Base-by-base conservation (phyloP, 2,113 vertebrate species). In the Caranx melampygus region DNA sequence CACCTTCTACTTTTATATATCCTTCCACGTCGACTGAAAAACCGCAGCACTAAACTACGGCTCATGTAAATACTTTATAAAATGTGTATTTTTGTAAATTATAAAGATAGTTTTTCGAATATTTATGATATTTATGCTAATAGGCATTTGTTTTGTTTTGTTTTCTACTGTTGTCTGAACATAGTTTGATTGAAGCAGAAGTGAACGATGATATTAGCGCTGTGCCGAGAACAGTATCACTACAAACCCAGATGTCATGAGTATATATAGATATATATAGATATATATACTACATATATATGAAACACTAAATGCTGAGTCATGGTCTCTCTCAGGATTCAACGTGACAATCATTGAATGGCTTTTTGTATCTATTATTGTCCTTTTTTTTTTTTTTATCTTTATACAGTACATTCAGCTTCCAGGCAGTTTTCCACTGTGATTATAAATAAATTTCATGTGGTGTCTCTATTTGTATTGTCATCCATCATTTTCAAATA, bases 61-160 rank as follows among this genome's bases (percentile, higher is more conserved):
- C 86, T 84, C 72, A 3, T 88, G 71, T 81, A 91, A 72, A 89
- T 59, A 86, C 76, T 80, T 74, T 58, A 75, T 61, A 83, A 64
- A 64, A 87, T 84, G 82, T 92, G 70, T 92, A 91, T 91, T 92
- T 93, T 93, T 94, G 90, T 94, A 93, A 93, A 94, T 90, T 86
- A 84, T 91, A 64, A 78, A 89, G 74, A 82, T 85, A 90, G 88
- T 89, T 92, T 92, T 91, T 88, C 84, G 85, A 93, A 64, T 93
- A 93, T 94, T 93, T 92, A 91, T 92, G 86, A 72, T 95, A 94
- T 95, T 95, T 95, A 95, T 94, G 90, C 82, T 85, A 60, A 88
- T 69, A 90, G 86, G 72, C 84, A 16, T 90, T 82, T 72, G 64
- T 90, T 90, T 87, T 84, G 81, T 91, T 90, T 82, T 72, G 64